Conservation (phyloP, 2,113 vertebrate genomes). For the Propithecus coquereli region DNA sequence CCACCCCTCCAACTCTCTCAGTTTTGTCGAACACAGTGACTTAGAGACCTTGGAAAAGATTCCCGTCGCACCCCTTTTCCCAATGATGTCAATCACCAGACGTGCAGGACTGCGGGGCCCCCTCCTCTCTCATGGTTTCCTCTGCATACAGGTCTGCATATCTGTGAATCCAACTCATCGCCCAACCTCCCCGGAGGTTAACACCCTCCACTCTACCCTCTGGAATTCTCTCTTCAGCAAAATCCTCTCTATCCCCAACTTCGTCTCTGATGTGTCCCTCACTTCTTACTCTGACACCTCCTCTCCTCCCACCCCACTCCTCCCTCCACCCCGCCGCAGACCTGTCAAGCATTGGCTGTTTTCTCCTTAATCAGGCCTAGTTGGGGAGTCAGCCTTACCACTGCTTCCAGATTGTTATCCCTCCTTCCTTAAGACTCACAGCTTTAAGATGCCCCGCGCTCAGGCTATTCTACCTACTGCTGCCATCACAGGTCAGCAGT, state of each 20-base stretch:
- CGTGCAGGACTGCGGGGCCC: not conserved
- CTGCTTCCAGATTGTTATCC: not conserved
- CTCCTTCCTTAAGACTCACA: not conserved
- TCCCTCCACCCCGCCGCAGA: rapidly evolving
- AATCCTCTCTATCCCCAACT: not conserved
- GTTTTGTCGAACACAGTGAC: not conserved
- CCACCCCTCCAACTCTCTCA: not conserved
- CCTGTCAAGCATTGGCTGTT: not conserved
- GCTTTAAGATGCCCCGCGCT: not conserved
- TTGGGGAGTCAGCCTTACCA: not conserved
- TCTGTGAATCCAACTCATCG: too few relatives aligned
- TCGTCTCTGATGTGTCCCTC: not conserved
- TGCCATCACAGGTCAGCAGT: too few relatives aligned
- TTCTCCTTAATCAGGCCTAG: not conserved
- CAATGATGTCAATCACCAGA: not conserved
- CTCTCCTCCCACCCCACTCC: too few relatives aligned
- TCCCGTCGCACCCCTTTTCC: not conserved
- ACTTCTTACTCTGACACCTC: not conserved
- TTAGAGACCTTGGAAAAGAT: not conserved
- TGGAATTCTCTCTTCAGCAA: not conserved
- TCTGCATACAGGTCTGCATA: not conserved
- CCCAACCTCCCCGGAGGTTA: not conserved
- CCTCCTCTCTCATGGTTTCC: not conserved
- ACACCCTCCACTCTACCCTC: not conserved
- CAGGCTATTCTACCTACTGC: not conserved